These are phyloP conservation scores for Mellivora capensis DNA, from an alignment of 2,113 vertebrate species.

Conservation along the genomic window DNA sequence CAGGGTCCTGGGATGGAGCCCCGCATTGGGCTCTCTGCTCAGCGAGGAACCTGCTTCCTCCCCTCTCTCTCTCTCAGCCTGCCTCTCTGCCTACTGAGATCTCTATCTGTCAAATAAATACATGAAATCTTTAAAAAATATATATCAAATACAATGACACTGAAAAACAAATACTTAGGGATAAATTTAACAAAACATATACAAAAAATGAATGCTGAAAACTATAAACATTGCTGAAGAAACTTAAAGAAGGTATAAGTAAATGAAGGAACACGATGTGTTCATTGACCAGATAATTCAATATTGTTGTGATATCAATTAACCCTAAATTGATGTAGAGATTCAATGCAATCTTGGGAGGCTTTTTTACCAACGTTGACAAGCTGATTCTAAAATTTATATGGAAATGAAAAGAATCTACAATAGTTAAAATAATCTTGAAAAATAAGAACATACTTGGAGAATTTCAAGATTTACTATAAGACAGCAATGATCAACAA, in stretches of 20 bases:
- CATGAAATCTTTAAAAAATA: not conserved
- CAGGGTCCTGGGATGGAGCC: too few species aligned
- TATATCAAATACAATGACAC: not conserved
- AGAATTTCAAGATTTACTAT: not conserved
- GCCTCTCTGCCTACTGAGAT: too few species aligned
- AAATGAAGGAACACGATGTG: not conserved
- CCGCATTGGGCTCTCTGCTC: too few species aligned
- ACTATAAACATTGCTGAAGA: not conserved
- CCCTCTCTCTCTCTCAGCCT: too few species aligned
- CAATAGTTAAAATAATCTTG: not conserved
- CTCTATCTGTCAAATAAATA: too few species aligned
- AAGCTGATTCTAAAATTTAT: not conserved
- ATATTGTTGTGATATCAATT: not conserved
- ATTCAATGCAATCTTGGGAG: not conserved
- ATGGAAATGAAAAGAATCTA: not conserved
- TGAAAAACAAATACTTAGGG: not conserved
- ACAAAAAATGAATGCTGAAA: not conserved
- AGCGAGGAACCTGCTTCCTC: too few species aligned
- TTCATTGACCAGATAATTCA: not conserved
- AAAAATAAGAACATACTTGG: slow-evolving; percentile 10
- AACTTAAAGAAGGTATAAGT: not conserved
- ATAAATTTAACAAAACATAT: not conserved
- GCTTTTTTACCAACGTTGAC: not conserved
- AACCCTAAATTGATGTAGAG: not conserved
- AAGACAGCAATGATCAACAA: not conserved